Evolutionary conservation across 2,113 vertebrate species (phyloP), one percentile per base, ranked within the genome.

Genomic region (Lynx canadensis): DNA sequence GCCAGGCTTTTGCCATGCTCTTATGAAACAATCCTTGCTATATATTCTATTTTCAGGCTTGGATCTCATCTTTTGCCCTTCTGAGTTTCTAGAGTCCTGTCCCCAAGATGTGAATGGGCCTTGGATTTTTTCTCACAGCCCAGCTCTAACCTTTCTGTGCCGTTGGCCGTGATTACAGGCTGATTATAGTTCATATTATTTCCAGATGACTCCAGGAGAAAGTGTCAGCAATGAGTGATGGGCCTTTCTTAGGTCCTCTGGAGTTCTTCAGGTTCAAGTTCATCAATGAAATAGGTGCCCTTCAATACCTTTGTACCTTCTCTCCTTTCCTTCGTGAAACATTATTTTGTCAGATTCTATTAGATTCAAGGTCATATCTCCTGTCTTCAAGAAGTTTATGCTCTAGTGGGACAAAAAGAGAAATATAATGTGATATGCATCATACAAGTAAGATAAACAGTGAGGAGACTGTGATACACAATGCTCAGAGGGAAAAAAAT

Each of bases 301-400:
- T 91, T 80, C 14, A 36, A 81, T 66, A 4, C 36, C 18, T 94
- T 97, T 83, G n/a, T 45, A 15, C 19, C 31, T 36, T 55, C 45
- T 79, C 4, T 33, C 27, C 5, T 89, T 93, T 65, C 48, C n/a
- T 71, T 63, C 0, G 0, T n/a, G 71, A 78, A 94, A 85, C 15
- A 83, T 33, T 80, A 36, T 36, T 91, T 91, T 91, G n/a, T 82
- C 57, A 48, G 23, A n/a, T 71, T 94, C 74, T 92, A 33, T 92
- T 86, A 95, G 52, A 84, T n/a, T 23, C 16, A 29, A 92, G 7
- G 9, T 68, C 16, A 4, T 41, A 5, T 83, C 93, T 71, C 45
- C 73, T 84, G 41, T 68, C 69, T 93, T 88, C 60, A 52, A 89
- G 60, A 93, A 78, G 38, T 68, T 95, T 71, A 41, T 55, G 55